Evolutionary conservation across 2,113 vertebrate species (phyloP), one percentile per base, ranked within the genome.

Genomic region (Spilogale gracilis): DNA sequence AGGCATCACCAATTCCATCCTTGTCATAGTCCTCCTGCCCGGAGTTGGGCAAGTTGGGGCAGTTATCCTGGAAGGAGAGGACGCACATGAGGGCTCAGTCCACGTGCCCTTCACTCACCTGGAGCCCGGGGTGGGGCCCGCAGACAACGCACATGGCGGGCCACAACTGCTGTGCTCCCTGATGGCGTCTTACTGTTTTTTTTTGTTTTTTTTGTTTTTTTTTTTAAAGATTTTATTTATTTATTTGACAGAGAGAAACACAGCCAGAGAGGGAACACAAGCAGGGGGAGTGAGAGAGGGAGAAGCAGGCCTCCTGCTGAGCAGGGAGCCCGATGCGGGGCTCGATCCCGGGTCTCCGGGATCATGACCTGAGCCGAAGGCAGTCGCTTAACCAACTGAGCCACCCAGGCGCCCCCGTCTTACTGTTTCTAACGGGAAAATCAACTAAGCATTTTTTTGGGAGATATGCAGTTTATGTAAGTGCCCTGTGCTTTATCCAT

Each of bases 21-120:
- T 99, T 99, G 99, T 99, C 99, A 11, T 99, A 99, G 98, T 99
- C 99, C 98, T 99, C 99, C 97, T 99, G 99, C 11, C 99, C 99
- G 45, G 99, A 99, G 98, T 99, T 99, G 95, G 99, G 99, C 93
- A 99, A 99, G 97, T 98, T 99, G 91, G 99, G 99, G 96, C 99
- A 99, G 92, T 99, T 99, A 98, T 99, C 99, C 99, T 99, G 87
- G 97, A 97, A 89, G 97, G 48, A 60, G 89, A 96, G 94, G 4
- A 92, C 2, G 38, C 32, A 7, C 81, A 48, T 32, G 92, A 32
- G 4, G 78, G 48, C 11, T 56, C 0, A 3, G 74, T 32, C 17
- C 2, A 2, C 2, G 3, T 52, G 58, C 20, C 30, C 60, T 71
- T 21, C 6, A 32, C 45, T 89, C 14, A 27, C n/a, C 80, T 38